These are phyloP conservation scores for Columbina picui DNA, from an alignment of 2,113 vertebrate genomes.

Conservation along the genomic window DNA sequence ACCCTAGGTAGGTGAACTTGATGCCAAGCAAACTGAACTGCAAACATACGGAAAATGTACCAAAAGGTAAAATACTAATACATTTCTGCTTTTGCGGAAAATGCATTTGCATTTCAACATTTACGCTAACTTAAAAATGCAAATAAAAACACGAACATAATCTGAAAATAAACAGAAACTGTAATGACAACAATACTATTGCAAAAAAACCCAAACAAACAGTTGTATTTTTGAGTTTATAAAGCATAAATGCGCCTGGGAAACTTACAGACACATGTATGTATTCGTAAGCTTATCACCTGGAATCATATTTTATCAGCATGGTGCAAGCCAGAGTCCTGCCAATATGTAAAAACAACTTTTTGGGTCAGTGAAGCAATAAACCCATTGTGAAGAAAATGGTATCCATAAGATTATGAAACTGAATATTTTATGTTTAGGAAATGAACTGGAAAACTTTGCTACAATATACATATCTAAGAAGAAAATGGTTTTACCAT, in stretches of 20 bases:
- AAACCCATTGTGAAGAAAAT: slow-evolving; percentile 59
- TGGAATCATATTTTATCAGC: not conserved
- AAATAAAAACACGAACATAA: not conserved
- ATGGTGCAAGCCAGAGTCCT: not conserved
- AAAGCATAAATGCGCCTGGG: not conserved
- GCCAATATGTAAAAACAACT: slow-evolving; percentile 39
- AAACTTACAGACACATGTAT: not conserved
- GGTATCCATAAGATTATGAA: not conserved
- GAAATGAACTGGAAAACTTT: slow-evolving; percentile 20
- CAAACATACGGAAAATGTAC: not conserved
- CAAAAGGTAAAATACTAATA: not conserved
- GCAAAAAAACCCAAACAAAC: not conserved
- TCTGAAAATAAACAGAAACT: not conserved
- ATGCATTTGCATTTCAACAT: not conserved
- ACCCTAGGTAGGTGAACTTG: not conserved
- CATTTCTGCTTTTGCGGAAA: not conserved
- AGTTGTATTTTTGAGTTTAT: not conserved
- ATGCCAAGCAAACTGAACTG: not conserved
- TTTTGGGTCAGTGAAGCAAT: slow-evolving; percentile 65
- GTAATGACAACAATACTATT: not conserved
- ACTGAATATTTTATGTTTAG: slow-evolving; percentile 1
- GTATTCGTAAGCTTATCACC: not conserved
- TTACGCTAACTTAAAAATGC: not conserved
- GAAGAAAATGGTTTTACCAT: not conserved
- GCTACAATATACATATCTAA: not conserved